phyloP scores from a whole-genome alignment of 23 tunicate genomes.

The Clavelina lepadiformis region DNA sequence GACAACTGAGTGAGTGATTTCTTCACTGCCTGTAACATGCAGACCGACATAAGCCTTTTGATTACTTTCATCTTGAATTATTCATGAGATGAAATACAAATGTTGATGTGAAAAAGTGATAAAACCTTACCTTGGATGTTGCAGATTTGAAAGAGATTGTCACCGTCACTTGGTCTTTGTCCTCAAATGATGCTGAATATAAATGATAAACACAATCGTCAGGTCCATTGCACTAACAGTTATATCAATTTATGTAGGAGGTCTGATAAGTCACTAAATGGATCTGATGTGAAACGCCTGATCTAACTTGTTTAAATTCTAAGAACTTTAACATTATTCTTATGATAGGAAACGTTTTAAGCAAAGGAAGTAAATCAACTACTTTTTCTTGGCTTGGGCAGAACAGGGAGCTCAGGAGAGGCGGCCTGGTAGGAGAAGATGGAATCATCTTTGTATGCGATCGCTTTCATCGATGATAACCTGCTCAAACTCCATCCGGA shows the following conservation, averaged over 20 bases:
- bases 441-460: conserved; percentile 3
- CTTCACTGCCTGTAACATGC: conserved; percentile 48
- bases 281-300: too few relatives aligned
- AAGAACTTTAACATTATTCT: too few relatives aligned
- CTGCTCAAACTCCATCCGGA: background rate
- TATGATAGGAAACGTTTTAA: too few relatives aligned
- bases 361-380: background rate
- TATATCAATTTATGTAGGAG: too few relatives aligned
- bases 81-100: background rate
- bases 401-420: conserved; percentile 15
- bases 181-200: conserved; percentile 14
- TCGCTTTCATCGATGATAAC: background rate
- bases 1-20: conserved; percentile 64
- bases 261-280: too few relatives aligned
- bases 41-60: too few relatives aligned
- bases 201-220: background rate
- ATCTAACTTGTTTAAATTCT: too few relatives aligned
- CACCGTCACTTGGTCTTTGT: conserved; percentile 53
- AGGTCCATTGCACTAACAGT: background rate
- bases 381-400: background rate
- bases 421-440: conserved; percentile 3
- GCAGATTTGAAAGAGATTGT: conserved; percentile 59
- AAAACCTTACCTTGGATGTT: conserved; percentile 32
- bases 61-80: background rate
- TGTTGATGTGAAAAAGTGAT: background rate